Evolutionary conservation across 2,113 vertebrate species (phyloP).

Genomic region (Syrmaticus mikado): DNA sequence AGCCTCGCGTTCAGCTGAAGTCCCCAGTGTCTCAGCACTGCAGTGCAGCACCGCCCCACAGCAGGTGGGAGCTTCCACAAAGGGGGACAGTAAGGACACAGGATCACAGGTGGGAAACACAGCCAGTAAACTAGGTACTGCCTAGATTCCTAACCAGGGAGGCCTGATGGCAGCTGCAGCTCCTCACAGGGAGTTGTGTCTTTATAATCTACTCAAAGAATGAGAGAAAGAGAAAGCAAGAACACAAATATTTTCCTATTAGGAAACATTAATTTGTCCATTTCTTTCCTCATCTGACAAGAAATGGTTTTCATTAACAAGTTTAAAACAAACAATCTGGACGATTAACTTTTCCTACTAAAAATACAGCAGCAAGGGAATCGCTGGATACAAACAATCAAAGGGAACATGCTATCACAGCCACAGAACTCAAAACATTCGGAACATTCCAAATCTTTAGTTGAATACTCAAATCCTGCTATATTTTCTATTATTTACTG

Average conservation of each 20-base stretch:
- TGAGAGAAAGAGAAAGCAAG: neutral
- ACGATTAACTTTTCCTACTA: neutral
- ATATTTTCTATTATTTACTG: neutral
- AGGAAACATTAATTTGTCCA: neutral
- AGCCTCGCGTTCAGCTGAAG: constrained; percentile 18
- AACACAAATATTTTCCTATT: constrained; percentile 1
- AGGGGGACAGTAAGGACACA: neutral
- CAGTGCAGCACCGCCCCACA: neutral
- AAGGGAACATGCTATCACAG: neutral
- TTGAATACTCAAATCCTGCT: neutral
- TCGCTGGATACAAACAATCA: neutral
- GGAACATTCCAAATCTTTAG: neutral
- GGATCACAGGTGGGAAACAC: neutral
- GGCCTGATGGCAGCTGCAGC: neutral
- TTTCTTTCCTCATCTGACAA: neutral
- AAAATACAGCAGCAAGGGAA: neutral
- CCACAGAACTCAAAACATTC: neutral
- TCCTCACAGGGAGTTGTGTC: neutral
- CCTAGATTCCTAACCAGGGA: neutral
- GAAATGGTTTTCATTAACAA: neutral
- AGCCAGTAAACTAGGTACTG: neutral
- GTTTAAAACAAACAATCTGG: neutral
- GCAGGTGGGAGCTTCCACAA: accelerated
- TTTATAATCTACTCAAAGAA: neutral
- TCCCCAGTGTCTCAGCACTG: constrained; percentile 34